Percentiles rank a stretch among this genome's conserved stretches.
Evolutionary conservation across 2,888 invertebrate species (phyloP).

Genomic region (Glomeris marginata): DNA sequence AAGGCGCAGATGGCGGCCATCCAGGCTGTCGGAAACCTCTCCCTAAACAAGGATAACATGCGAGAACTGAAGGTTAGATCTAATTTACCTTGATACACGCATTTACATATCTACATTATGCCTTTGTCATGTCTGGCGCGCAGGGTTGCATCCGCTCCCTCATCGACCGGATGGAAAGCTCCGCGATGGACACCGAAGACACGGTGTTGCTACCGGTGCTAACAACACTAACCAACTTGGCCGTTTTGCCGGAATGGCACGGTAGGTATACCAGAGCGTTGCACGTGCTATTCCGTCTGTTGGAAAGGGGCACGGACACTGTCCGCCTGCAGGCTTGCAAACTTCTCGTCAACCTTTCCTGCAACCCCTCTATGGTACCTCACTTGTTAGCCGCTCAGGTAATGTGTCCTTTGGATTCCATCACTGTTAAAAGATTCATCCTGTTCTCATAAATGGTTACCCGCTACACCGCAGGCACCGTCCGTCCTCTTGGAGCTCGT

Average conservation of each 20-base stretch:
- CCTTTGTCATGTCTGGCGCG: no score
- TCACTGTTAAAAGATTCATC: neutral
- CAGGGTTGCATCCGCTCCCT: no score
- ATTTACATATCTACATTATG: no score
- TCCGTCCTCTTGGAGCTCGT: conserved; percentile 33
- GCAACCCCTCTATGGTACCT: conserved; percentile 42
- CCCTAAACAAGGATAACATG: conserved; percentile 37
- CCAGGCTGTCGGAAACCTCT: conserved; percentile 37
- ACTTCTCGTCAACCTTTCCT: conserved; percentile 42
- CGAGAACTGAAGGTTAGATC: conserved; percentile 34
- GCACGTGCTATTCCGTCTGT: conserved; percentile 33
- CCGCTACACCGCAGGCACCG: conserved; percentile 32
- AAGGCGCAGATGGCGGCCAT: conserved; percentile 32
- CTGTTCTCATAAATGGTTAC: neutral
- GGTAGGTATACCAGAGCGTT: conserved; percentile 34
- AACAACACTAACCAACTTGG: conserved; percentile 39
- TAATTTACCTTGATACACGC: no score
- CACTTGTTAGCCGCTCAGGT: conserved; percentile 42
- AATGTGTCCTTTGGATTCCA: conserved; percentile 5
- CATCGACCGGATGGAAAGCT: no score
- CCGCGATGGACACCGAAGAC: no score
- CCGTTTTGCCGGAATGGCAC: conserved; percentile 34
- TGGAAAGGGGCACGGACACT: conserved; percentile 31
- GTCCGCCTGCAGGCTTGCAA: conserved; percentile 38
- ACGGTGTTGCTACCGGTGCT: conserved; percentile 29